Percentiles rank a stretch among this genome's conserved stretches.
These are phyloP conservation scores for Pseudococcus longispinus DNA, from an alignment of 2,888 invertebrate genomes.

Conservation along the genomic window DNA sequence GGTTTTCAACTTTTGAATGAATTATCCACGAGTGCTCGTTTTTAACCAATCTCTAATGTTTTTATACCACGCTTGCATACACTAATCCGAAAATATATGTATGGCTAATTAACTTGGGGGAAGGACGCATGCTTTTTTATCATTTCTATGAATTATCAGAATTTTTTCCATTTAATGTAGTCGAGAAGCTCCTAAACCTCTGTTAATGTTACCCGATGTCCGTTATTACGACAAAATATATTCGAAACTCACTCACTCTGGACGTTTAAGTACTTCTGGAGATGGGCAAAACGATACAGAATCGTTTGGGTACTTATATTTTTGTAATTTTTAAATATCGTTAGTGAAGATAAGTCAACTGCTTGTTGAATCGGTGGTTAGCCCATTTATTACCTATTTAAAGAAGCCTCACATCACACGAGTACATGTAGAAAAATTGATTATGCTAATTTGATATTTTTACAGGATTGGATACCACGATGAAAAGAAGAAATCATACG, in stretches of 20 bases:
- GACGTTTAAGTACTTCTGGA: neutral
- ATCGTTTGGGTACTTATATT: neutral
- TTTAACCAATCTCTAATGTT: neutral
- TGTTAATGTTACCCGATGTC: slow-evolving; percentile 22
- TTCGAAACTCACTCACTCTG: neutral
- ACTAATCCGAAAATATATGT: no score
- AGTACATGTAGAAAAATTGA: neutral
- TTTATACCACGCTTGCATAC: neutral
- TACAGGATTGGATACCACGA: neutral
- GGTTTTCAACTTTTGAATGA: neutral
- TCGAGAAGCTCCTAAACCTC: neutral
- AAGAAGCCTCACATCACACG: neutral
- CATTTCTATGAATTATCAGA: neutral
- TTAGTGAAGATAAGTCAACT: no score
- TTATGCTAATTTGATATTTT: neutral
- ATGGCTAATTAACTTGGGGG: neutral
- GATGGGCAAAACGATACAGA: neutral
- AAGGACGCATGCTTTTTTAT: neutral
- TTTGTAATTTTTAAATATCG: neutral
- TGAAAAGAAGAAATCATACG: neutral
- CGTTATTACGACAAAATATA: slow-evolving; percentile 1
- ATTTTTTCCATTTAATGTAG: neutral
- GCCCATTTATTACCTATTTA: neutral
- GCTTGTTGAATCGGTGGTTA: no score
- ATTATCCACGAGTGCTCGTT: neutral